These are phyloP conservation scores for Drosophila sechellia DNA, from an alignment of 1,140 invertebrate species.

Conservation along the genomic window DNA sequence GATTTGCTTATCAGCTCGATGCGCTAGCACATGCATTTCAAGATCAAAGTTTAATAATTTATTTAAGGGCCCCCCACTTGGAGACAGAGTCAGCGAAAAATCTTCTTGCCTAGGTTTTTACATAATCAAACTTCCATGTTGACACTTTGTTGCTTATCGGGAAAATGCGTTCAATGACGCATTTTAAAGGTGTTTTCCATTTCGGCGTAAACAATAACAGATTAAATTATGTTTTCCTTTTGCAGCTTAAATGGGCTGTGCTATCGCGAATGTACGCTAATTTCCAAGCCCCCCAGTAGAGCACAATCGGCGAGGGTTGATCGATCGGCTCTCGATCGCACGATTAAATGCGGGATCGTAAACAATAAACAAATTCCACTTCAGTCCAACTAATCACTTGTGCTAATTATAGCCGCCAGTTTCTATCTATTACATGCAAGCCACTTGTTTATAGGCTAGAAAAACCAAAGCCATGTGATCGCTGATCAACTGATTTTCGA, in stretches of 20 bases:
- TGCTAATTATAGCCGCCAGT: slow-evolving; percentile 29
- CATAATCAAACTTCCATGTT: not conserved
- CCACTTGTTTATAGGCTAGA: slow-evolving; percentile 46
- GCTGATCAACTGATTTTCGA: slow-evolving; percentile 30
- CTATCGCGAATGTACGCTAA: slow-evolving; percentile 40
- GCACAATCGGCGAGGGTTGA: slow-evolving; percentile 45
- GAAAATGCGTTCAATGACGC: slow-evolving; percentile 79
- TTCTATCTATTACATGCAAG: slow-evolving; percentile 40
- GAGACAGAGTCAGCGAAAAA: slow-evolving; percentile 19
- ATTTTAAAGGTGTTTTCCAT: slow-evolving; percentile 56
- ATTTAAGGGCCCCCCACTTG: slow-evolving; percentile 29
- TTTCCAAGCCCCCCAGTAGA: slow-evolving; percentile 53
- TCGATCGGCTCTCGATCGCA: slow-evolving; percentile 44
- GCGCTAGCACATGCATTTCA: slow-evolving; percentile 30
- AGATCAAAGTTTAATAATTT: slow-evolving; percentile 46
- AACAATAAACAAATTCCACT: slow-evolving; percentile 53
- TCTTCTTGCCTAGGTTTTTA: not conserved
- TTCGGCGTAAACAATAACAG: slow-evolving; percentile 75
- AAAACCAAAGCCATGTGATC: slow-evolving; percentile 13
- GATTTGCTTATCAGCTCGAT: slow-evolving; percentile 29
- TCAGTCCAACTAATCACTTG: slow-evolving; percentile 48
- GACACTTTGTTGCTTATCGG: slow-evolving; percentile 46
- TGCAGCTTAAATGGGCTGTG: slow-evolving; percentile 53
- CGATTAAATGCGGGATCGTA: slow-evolving; percentile 35
- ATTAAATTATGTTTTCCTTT: slow-evolving; percentile 68